Base-by-base conservation (phyloP, 1,140 invertebrate species). In the Conus betulinus region DNA sequence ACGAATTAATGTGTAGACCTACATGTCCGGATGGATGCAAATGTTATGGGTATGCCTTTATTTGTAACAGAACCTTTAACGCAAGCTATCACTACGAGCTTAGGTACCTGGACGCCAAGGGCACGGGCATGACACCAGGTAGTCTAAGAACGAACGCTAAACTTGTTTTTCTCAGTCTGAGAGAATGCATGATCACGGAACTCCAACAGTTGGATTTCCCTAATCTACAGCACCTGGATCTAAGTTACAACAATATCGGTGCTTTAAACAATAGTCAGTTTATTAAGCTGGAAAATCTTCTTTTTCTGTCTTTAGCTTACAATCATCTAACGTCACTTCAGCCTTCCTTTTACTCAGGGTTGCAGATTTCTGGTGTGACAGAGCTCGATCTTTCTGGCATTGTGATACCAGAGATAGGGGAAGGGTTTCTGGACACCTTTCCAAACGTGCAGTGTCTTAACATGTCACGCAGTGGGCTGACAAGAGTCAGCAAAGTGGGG, bases 171-270 rank as follows among this genome's bases (percentile, higher is more conserved):
- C 71, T 76, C 71, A 25, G 71, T 23, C 23, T 76, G 71, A 76
- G 23, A 76, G 23, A n/a, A 25, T 76, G 71, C 27, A n/a, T 25
- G 25, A 20, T 87, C 76, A 15, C 23, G 17, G 51, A 57, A 82
- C 6, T 84, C 83, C 23, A 20, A 85, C 23, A 67, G 74, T 15
- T 39, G 53, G 13, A 25, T 87, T 74, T 51, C 27, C 25, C n/a
- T 55, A 39, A 71, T 81, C 39, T 81, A 39, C 39, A n/a, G 53
- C 7, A 25, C 51, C 27, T 89, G 39, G 86, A 89, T 76, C 8
- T 89, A 15, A 84, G 89, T 39, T 6, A 88, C 67, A 89, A 88
- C 55, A 55, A 51, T 25, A 84, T 89, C 11, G 71, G 20, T 5
- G 6, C 13, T 20, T 52, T 89, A 6, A 67, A 25, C 20, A 6